Conservation (phyloP, 2,797 vertebrate species). For the Margarornis squamiger region DNA sequence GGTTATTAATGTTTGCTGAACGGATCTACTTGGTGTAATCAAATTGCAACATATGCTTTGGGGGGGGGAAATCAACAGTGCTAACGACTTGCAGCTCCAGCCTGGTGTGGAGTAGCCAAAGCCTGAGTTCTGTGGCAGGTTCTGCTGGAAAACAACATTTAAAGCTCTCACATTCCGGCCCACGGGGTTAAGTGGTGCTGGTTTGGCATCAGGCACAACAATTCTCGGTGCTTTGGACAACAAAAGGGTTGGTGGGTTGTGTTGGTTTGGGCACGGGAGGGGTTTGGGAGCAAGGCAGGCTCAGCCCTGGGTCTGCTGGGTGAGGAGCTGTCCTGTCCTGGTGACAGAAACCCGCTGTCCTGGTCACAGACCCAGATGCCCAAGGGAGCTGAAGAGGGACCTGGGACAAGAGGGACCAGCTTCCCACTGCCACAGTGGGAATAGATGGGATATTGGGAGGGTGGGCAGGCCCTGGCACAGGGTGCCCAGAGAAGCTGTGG, state of each 20-base stretch:
- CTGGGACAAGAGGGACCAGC: no score
- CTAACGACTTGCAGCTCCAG: not conserved
- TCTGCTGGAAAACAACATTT: not conserved
- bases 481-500: not conserved
- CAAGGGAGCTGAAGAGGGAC: no score
- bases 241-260: fast-evolving
- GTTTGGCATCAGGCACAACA: not conserved
- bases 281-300: not conserved
- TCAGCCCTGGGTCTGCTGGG: not conserved
- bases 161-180: fast-evolving
- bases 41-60: not conserved
- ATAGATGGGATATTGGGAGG: not conserved
- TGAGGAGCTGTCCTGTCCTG: not conserved
- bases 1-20: not conserved
- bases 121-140: not conserved
- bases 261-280: not conserved
- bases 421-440: not conserved
- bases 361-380: no score
- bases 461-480: not conserved
- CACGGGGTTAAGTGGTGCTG: not conserved
- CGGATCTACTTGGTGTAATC: slow-evolving; percentile 2
- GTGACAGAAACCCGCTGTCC: no score
- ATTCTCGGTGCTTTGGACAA: not conserved
- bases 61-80: not conserved
- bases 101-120: not conserved